Base-by-base conservation (phyloP, 2,888 invertebrate species). In the Amphimallon solstitiale region DNA sequence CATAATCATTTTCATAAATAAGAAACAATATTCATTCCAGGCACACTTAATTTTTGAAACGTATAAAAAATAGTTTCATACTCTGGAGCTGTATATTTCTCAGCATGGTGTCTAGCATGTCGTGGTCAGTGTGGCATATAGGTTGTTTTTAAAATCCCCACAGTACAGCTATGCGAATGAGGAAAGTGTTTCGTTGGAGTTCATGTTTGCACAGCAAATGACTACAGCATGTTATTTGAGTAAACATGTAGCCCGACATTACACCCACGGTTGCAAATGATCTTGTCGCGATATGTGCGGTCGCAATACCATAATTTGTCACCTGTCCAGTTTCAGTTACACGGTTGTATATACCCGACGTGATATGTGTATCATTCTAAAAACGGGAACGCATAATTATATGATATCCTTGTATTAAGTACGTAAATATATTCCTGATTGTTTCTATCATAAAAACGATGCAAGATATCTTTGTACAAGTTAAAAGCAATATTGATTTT, bases 211-310 rank as follows among this genome's bases (percentile, higher is more conserved):
- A 49, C 61, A 66, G 52, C 66, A 66, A 66, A 66, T 60, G 66
- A 60, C 60, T 66, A 66, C 61, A 66, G 61, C 61, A 52, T 66
- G 66, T 66, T 62, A 66, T 52, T 62, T 52, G 60, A 66, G 61
- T 61, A 62, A 66, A 66, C 61, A 61, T 52, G 52, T 61, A 61
- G 61, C 61, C 43, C 45, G 60, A 60, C 60, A 61, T 66, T 43
- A 67, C 67, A 63, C 67, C 67, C 60, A 63, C 67, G 63, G 63
- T 67, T 63, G 63, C 67, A 60, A 66, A 66, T 66, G 66, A 66
- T 66, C 66, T 66, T 49, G 66, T 61, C 66, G 66, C 66, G 66
- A 61, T 66, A 60, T 66, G 66, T 66, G 66, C 49, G 66, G 66
- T 66, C 66, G 61, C 66, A 52, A 48, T 52, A 51, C 66, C 29